phyloP scores from a whole-genome alignment of 1,140 invertebrate genomes.

The Acyrthosiphon pisum region DNA sequence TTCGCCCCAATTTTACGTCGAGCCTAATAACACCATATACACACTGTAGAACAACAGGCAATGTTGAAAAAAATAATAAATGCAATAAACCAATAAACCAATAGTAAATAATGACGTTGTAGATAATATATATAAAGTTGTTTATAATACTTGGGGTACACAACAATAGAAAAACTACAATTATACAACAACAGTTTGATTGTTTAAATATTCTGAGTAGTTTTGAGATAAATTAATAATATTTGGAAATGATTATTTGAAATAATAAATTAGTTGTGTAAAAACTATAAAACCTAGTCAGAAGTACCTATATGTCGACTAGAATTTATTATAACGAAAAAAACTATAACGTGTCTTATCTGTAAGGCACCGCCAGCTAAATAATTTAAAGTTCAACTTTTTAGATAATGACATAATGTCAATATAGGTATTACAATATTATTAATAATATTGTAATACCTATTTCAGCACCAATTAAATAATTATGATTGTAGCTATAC shows the following conservation, averaged over 20 bases:
- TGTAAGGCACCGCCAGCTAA: background rate
- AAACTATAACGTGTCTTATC: background rate
- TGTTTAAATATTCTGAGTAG: no score
- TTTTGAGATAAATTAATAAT: no score
- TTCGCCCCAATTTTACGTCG: background rate
- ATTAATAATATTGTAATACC: no score
- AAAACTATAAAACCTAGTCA: no score
- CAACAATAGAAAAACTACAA: background rate
- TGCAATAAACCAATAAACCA: background rate
- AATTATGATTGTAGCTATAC: background rate
- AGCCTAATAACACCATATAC: background rate
- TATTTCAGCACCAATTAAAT: no score
- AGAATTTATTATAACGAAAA: background rate
- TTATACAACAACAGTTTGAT: background rate
- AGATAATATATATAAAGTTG: no score
- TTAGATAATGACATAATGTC: no score
- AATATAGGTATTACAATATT: no score
- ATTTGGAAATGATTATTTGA: no score
- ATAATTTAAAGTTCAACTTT: background rate
- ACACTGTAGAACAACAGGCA: background rate
- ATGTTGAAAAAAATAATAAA: background rate
- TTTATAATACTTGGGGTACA: background rate
- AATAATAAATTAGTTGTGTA: no score
- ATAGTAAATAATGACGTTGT: background rate
- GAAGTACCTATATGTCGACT: no score